Evolutionary conservation across 1,140 invertebrate genomes (phyloP), one percentile per base, ranked within the genome.

Genomic region (Samia ricini): DNA sequence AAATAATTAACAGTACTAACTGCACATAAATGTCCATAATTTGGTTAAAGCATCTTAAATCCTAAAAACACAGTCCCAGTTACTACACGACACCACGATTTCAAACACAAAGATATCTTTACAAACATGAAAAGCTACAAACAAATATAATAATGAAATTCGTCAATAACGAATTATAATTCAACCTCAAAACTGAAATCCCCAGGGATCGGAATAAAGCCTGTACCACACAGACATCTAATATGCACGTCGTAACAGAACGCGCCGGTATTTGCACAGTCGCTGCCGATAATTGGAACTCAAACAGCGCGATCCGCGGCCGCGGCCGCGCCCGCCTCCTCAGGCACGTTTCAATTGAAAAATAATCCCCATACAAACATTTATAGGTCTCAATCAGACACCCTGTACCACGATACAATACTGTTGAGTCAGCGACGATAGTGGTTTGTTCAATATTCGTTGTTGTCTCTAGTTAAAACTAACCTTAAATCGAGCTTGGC

Each of bases 311-410:
- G 10, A 52, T 52, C 51, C 20, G 49, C 49, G 76, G 74, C n/a
- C 20, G 20, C 51, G n/a, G 74, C 76, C 80, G 75, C 63, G 75
- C 70, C 71, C 72, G 83, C 79, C 83, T 85, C 82, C 79, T 76
- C 76, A 79, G 81, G 85, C 85, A 88, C 85, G 85, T 85, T 85
- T 72, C 85, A 88, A 88, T 88, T 83, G 77, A 72, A 84, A 85
- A 82, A 79, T 88, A 85, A 88, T 85, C 83, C 83, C 64, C 74
- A 65, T 64, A 74, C 81, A 88, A 85, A 88, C 83, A 88, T 85
- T 88, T 84, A 81, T 83, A 77, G 79, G 78, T 83, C 82, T 85
- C 81, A 79, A 82, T 85, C 77, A 76, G 71, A 69, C 58, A 61
- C 61, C 64, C 59, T 6, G 1, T 42, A 42, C 33, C 33, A 42